Base-by-base conservation (phyloP, 2,113 vertebrate genomes). In the Thryonomys swinderianus region DNA sequence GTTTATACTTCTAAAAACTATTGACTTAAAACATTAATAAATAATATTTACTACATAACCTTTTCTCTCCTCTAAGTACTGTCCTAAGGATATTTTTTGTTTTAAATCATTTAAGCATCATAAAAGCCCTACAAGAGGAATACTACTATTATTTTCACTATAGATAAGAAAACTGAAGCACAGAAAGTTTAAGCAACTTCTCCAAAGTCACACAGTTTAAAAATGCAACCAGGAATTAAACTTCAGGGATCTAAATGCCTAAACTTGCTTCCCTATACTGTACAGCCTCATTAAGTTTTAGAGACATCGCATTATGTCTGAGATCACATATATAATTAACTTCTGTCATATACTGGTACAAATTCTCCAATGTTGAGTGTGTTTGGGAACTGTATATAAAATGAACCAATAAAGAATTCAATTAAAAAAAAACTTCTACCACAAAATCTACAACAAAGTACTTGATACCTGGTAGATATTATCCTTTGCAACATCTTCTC, bases 21-120 rank as follows among this genome's bases (percentile, higher is more conserved):
- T 27, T 76, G 74, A 87, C 25, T 23, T 42, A 57, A 94, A 89
- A 90, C 73, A 37, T 8, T 67, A 62, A 73, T 80, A 23, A n/a
- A 90, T 45, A 81, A 88, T 57, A 57, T 84, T 87, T 87, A 48
- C 66, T 86, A 88, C 64, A 12, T 18, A 78, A 57, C 23, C 53
- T 85, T 61, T 82, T 93, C 45, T 83, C 61, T 83, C 18, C 40
- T 18, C 16, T 80, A 86, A 14, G 8, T 32, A 86, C 32, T 74
- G 42, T 80, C 23, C 71, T 73, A 84, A 89, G 42, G 7, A 81
- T n/a, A 76, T 64, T 69, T 11, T 27, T 93, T 83, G n/a, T 74
- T 96, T 96, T 51, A 90, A 87, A 74, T 64, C 13, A 93, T 76
- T 88, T 76, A 62, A 69, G 57, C 17, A 91, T 82, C 55, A 45